Conservation (phyloP, 2,888 invertebrate genomes). For the Schizaphis graminum region DNA sequence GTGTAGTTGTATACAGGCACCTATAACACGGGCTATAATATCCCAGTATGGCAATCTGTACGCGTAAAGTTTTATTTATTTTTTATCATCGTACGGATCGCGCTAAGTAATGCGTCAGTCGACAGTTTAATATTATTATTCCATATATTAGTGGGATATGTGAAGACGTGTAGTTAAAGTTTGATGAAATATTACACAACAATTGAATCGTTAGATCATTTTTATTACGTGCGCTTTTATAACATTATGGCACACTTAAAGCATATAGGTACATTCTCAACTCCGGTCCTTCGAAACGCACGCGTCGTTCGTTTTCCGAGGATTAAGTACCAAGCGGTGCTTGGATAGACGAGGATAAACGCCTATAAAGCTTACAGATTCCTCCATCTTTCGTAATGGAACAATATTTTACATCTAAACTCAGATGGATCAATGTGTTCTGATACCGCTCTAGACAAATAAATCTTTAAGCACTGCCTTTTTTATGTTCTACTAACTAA, state of each 20-base stretch:
- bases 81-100: neutral
- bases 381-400: neutral
- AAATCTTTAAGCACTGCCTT: neutral
- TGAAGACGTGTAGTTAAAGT: neutral
- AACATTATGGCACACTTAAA: neutral
- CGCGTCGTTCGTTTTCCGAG: neutral
- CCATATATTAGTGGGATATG: neutral
- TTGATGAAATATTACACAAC: neutral
- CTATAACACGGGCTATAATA: neutral
- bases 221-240: constrained; percentile 3
- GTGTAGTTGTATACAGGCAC: neutral
- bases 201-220: constrained; percentile 7
- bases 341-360: neutral
- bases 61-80: neutral
- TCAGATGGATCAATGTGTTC: neutral
- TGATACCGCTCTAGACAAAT: neutral
- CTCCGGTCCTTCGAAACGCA: neutral
- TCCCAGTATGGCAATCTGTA: neutral
- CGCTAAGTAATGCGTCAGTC: neutral
- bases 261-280: neutral
- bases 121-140: neutral
- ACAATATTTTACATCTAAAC: neutral
- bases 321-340: neutral
- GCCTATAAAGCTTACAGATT: neutral
- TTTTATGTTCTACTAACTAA: neutral